Base-by-base conservation (phyloP, 2,797 vertebrate species). In the Anolis apletophallus region DNA sequence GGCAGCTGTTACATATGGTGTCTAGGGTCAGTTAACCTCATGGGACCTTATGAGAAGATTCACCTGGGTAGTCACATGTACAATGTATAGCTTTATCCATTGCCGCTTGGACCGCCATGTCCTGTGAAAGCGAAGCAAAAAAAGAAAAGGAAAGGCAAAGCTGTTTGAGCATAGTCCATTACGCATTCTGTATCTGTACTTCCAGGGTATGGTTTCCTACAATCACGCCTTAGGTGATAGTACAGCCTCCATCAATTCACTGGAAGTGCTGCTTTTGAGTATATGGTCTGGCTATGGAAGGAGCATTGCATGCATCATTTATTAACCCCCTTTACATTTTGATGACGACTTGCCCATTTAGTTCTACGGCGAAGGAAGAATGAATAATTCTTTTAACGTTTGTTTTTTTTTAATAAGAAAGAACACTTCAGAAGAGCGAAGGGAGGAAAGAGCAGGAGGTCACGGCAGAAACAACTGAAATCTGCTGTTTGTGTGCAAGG, bases 381-480 rank as follows among this genome's bases (percentile, higher is more conserved):
- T 87, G 90, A 94, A 89, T 0, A 75, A 90, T 91, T 90, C 68
- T 80, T 90, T 93, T 83, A 90, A 50, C 80, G 10, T 84, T 90
- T 83, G 93, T 91, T 91, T 68, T 36, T 78, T 88, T 89, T 92
- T 90, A 88, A 90, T 92, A 88, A 85, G 90, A 89, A 91, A 90
- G 89, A 86, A 82, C 90, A 88, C 91, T 94, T 93, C 79, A 90
- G 81, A 93, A 90, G 87, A 90, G 73, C 75, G 76, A 87, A 87
- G 9, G 87, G 75, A 36, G 40, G 21, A 90, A 90, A 93, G 89
- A 85, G 21, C 76, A 91, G 84, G 86, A 91, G 92, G 93, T 94
- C 87, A 90, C 50, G 84, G 87, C 85, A 91, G 89, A 93, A 93
- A 95, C 93, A 91, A 95, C 91, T 87, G 32, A 93, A 93, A 90